Conservation (phyloP, 1,140 invertebrate species). For the Proctacanthus coquilletti region DNA sequence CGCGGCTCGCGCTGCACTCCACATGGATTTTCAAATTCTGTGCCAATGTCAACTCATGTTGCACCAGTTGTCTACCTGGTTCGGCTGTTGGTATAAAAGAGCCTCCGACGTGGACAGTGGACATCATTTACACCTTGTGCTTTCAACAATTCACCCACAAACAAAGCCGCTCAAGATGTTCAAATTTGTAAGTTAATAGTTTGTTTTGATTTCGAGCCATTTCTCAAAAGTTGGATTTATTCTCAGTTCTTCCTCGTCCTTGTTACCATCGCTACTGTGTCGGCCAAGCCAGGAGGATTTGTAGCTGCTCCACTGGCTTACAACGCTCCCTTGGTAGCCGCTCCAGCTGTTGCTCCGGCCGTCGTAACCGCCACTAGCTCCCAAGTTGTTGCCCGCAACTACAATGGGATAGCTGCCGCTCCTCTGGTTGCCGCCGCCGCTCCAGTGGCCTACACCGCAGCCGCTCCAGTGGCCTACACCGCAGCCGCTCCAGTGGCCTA, state of each 20-base stretch:
- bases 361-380: slow-evolving; percentile 24
- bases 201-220: no score
- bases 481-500: slow-evolving; percentile 8
- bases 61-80: no score
- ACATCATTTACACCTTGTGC: no score
- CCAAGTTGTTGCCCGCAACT: slow-evolving; percentile 25
- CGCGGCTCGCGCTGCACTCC: no score
- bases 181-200: no score
- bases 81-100: no score
- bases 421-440: slow-evolving; percentile 9
- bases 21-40: no score
- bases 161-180: no score
- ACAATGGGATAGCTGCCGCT: slow-evolving; percentile 14
- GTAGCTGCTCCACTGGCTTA: slow-evolving; percentile 8
- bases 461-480: slow-evolving; percentile 6
- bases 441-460: slow-evolving; percentile 7
- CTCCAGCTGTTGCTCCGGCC: slow-evolving; percentile 14
- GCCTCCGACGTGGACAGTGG: no score
- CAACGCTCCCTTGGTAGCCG: slow-evolving; percentile 14
- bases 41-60: no score
- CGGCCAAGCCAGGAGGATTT: slow-evolving; percentile 21
- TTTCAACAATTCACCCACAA: no score
- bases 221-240: no score
- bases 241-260: slow-evolving; percentile 22
- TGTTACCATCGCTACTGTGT: slow-evolving; percentile 27